Evolutionary conservation across 2,113 vertebrate species (phyloP), one percentile per base, ranked within the genome.

Genomic region (Saguinus imperator): DNA sequence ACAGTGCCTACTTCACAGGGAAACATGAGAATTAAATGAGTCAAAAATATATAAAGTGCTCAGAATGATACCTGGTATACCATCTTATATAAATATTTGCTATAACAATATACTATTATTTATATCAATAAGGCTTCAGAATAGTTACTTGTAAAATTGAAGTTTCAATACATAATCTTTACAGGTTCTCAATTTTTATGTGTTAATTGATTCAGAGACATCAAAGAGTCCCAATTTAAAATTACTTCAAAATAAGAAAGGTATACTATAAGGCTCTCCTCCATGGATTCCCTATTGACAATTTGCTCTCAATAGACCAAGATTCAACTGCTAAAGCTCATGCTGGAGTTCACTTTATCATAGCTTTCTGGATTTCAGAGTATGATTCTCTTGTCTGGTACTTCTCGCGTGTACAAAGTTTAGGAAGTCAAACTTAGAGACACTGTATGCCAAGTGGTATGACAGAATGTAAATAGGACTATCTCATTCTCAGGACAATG

Each of bases 11-110:
- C 9, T 64, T 80, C 18, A 37, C 27, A 64, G 17, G 37, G 11
- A 18, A 66, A 48, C 77, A 11, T 82, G 37, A 84, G 8, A 93
- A 79, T 40, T 93, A 89, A 95, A 95, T 48, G 32, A 95, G 6
- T 45, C 43, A 81, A 95, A 76, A 85, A 84, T 58, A 82, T 5
- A 72, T 75, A 48, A 86, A 50, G 35, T 81, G 11, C 17, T 58
- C 66, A 50, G 32, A 40, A 87, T 50, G 5, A 14, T 72, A 87
- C 12, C 25, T 81, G n/a, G 13, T 82, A 92, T 64, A 70, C 9
- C 48, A 3, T n/a, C 61, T 61, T 37, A 86, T 61, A 82, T 10
- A 90, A 81, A 50, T 48, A 95, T 43, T 83, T 92, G 35, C 23
- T 81, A 70, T n/a, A 66, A 81, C 50, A 50, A 81, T 68, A 17